Evolutionary conservation across 2,113 vertebrate species (phyloP).

Genomic region (Lipotes vexillifer): DNA sequence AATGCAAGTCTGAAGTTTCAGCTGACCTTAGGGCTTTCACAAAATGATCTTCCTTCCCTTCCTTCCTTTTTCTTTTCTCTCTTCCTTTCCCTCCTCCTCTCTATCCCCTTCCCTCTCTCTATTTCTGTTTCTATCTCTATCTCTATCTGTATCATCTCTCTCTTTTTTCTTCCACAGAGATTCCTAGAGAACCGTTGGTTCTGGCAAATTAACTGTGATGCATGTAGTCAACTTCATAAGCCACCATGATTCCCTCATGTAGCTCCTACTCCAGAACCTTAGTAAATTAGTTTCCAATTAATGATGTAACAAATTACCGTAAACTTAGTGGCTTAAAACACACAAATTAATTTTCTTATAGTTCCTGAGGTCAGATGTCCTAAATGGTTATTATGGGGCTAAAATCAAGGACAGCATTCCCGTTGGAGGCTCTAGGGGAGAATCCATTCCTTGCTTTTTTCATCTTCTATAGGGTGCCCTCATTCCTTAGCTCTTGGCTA

Average conservation of each 20-base stretch:
- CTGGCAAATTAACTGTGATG: background rate
- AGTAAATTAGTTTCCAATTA: background rate
- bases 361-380: background rate
- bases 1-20: background rate
- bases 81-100: background rate
- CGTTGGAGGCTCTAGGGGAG: background rate
- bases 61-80: background rate
- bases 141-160: background rate
- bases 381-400: background rate
- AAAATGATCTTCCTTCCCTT: background rate
- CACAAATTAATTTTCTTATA: background rate
- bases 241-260: background rate
- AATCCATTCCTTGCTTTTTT: background rate
- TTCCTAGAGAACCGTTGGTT: background rate
- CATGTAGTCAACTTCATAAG: background rate
- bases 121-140: background rate
- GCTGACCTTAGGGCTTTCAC: background rate
- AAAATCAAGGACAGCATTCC: background rate
- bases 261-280: background rate
- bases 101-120: background rate
- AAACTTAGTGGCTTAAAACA: background rate
- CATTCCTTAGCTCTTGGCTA: background rate
- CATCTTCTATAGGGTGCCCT: background rate
- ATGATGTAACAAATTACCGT: background rate
- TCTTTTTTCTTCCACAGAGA: background rate